Evolutionary conservation across 1,140 invertebrate genomes (phyloP), one percentile per base, ranked within the genome.

Genomic region (Lepidurus couesii): DNA sequence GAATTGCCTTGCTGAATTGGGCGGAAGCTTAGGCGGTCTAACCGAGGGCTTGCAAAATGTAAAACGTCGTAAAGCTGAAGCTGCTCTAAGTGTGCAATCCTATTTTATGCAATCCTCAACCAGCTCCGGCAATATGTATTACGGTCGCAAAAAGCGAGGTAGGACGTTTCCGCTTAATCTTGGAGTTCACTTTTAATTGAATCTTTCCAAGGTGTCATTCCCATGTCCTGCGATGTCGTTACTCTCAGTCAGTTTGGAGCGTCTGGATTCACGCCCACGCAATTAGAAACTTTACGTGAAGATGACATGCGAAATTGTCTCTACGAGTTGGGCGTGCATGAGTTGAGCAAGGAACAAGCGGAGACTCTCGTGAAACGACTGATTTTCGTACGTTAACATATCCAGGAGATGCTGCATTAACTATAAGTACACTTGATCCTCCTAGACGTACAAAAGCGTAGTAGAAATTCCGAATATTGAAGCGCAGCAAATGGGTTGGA

Each of bases 241-340:
- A 44, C 75, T 16, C 7, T 34, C 6, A 43, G 34, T 6, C 73
- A 45, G 42, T 79, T 26, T 6, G 78, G 42, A 16, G 75, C 75
- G 42, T n/a, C 78, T n/a, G 78, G 42, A 34, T 79, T 75, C 43
- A n/a, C 74, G 3, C 34, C 73, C 13, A 43, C 43, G 34, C 73
- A 74, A 75, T 74, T 79, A 10, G 73, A 44, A 7, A 74, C 43
- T 44, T 75, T 79, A 1, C 43, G 43, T 1, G n/a, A 34, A 24
- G 78, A 75, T 13, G 73, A 79, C 7, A 75, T 79, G 44, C 43
- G 34, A 24, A 42, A 79, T 42, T 47, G 77, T 43, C 13, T 78
- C 7, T 78, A 78, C 8, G 77, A 78, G 9, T n/a, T 78, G 53
- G 77, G 77, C 26, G 13, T 13, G 4, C n/a, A 43, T 26, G 42